Percentiles rank a stretch among this genome's conserved stretches.
Conservation (phyloP, 2,113 vertebrate genomes). For the Brevimyrus niger region DNA sequence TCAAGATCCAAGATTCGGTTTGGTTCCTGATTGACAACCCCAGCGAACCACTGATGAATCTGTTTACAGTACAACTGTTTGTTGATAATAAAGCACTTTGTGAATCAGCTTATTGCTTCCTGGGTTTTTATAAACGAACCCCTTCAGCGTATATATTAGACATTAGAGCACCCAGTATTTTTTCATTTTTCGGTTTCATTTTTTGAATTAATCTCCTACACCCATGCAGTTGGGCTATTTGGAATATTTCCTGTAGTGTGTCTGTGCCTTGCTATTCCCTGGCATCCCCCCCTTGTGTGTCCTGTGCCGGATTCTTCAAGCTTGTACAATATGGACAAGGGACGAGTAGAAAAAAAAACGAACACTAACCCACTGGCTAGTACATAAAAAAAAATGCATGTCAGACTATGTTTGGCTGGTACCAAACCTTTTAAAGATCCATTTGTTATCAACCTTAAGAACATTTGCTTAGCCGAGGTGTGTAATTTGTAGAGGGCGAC, state of each 20-base stretch:
- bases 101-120: background rate
- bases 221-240: background rate
- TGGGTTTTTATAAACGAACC: background rate
- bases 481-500: background rate
- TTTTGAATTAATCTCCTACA: background rate
- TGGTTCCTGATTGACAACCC: background rate
- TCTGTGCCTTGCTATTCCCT: background rate
- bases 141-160: background rate
- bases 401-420: background rate
- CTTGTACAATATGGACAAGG: background rate
- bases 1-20: background rate
- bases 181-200: background rate
- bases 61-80: background rate
- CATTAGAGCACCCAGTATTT: background rate
- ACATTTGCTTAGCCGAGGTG: background rate
- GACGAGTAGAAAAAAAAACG: background rate
- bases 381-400: background rate
- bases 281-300: background rate
- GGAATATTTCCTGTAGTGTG: background rate
- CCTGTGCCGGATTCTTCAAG: background rate
- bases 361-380: too few species aligned
- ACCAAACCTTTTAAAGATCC: background rate
- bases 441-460: background rate
- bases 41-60: background rate
- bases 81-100: conserved; percentile 4